Conservation (phyloP, 2,113 vertebrate genomes). For the Vimba vimba region DNA sequence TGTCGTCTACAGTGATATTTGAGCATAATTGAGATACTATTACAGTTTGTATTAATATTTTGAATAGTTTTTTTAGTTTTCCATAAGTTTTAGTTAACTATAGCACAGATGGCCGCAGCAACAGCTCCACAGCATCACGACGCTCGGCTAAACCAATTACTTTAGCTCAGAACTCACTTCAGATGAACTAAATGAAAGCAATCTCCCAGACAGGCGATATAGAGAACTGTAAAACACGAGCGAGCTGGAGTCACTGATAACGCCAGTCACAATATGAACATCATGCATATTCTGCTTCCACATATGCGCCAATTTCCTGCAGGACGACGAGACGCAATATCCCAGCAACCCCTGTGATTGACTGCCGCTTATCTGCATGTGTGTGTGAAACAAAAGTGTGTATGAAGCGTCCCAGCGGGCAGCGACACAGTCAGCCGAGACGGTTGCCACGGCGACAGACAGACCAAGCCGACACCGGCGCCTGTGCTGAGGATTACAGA, state of each 20-base stretch:
- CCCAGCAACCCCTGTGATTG: constrained; percentile 16
- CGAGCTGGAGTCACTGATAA: neutral
- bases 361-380: constrained; percentile 22
- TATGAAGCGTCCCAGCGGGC: constrained; percentile 53
- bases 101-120: neutral
- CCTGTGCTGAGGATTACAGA: neutral
- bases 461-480: neutral
- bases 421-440: constrained; percentile 51
- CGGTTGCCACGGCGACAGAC: neutral
- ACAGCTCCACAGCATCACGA: no score
- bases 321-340: constrained; percentile 8
- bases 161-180: neutral
- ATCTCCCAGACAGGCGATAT: neutral
- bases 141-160: neutral
- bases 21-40: neutral
- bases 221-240: neutral
- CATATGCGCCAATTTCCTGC: constrained; percentile 13
- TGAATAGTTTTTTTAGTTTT: no score
- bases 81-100: no score
- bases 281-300: constrained; percentile 13
- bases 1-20: no score
- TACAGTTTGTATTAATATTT: neutral
- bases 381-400: constrained; percentile 50
- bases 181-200: neutral
- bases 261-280: constrained; percentile 5